Evolutionary conservation across 2,888 invertebrate species (phyloP), one percentile per base, ranked within the genome.

Genomic region (Cabera pusaria): DNA sequence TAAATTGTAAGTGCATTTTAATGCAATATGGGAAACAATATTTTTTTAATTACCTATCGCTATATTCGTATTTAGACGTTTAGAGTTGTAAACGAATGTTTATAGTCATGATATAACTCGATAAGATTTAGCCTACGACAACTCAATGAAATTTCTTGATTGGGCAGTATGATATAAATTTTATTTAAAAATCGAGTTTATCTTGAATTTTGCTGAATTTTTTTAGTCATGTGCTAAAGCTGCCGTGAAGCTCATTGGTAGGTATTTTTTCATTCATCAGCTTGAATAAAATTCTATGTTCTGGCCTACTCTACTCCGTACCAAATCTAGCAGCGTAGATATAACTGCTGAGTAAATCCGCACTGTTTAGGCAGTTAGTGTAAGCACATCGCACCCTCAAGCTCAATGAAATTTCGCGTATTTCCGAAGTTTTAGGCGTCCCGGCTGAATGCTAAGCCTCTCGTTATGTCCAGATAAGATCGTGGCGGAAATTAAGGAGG

Each of bases 401-500:
- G 32, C 56, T 61, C 62, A 69, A 72, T 71, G 64, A 66, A 72
- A 74, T 72, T 64, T 61, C 57, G 62, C 56, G 61, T 68, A 68
- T 66, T 68, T 68, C 68, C 64, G 62, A 72, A 76, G 66, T 71
- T 72, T 67, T 65, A 69, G 66, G 63, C 68, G 56, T 61, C 61
- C 61, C 64, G 49, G 60, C 63, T 67, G 79, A 84, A 80, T 80
- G 72, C 71, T 71, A 76, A 77, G 72, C 59, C 64, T 72, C 72
- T 72, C 73, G 72, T 79, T 77, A 75, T 63, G 73, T 67, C 73
- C 71, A 77, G 85, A 85, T 85, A 84, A 76, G 64, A 83, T 79
- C 80, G 56, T 52, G 60, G 55, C 85, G 85, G 85, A 85, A 85
- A 85, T 86, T 84, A 83, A 79, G n/a, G 68, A 67, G 85, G 85